Percentiles rank a stretch among this genome's conserved stretches.
These are phyloP conservation scores for Brachypterus glaber DNA, from an alignment of 2,888 invertebrate genomes.

Conservation along the genomic window DNA sequence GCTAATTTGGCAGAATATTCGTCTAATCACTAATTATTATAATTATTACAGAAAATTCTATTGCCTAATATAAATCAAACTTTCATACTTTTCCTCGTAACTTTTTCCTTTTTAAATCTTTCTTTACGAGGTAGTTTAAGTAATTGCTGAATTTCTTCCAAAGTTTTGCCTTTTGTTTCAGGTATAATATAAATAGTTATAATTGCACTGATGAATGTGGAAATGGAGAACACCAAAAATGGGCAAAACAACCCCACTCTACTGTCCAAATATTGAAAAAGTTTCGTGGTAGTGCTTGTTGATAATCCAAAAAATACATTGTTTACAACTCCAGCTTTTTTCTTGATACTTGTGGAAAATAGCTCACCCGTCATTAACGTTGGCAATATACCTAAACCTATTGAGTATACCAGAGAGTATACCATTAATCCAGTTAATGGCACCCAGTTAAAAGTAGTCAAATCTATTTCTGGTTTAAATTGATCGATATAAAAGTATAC, in stretches of 20 bases:
- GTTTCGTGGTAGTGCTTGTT: conserved; percentile 23
- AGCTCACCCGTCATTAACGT: conserved; percentile 31
- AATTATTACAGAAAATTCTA: too few species aligned
- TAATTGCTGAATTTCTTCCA: conserved; percentile 32
- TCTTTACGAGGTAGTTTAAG: too few species aligned
- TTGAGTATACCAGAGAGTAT: conserved; percentile 23
- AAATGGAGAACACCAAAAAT: conserved; percentile 29
- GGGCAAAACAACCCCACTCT: conserved; percentile 29
- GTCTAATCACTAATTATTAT: too few species aligned
- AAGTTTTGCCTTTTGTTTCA: conserved; percentile 33
- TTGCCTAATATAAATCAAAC: too few species aligned
- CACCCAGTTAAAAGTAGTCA: conserved; percentile 26
- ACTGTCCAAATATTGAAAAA: conserved; percentile 30
- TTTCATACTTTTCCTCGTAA: not conserved
- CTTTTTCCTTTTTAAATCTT: conserved; percentile 8
- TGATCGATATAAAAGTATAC: conserved; percentile 27
- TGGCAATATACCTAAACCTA: conserved; percentile 27
- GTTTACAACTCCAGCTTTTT: conserved; percentile 27
- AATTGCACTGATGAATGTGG: conserved; percentile 24
- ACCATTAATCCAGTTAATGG: conserved; percentile 30
- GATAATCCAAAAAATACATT: conserved; percentile 26
- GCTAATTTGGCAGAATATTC: too few species aligned
- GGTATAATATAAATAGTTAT: conserved; percentile 29
- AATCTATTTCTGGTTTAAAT: conserved; percentile 19
- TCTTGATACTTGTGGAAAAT: conserved; percentile 32